phyloP scores from a whole-genome alignment of 92 coral and sea anemone genomes.

The Parazoanthus swiftii region DNA sequence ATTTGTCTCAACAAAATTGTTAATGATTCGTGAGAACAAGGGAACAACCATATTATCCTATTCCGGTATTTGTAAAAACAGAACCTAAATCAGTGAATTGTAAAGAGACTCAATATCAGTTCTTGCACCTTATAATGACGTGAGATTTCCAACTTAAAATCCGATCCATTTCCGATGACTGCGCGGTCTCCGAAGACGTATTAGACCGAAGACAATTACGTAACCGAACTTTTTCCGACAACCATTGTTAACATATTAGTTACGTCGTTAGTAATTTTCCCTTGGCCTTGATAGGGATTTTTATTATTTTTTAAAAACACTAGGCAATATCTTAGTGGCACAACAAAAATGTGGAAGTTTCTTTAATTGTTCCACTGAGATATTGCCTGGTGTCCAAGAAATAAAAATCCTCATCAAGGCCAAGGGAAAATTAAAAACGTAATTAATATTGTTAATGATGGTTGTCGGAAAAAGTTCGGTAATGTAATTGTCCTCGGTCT shows the following conservation, averaged over 20 bases:
- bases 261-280: neutral
- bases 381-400: no score
- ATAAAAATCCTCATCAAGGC: neutral
- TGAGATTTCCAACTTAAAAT: neutral
- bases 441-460: neutral
- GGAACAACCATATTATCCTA: no score
- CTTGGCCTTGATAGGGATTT: neutral
- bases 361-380: no score
- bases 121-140: no score
- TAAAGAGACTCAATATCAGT: no score
- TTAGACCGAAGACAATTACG: neutral
- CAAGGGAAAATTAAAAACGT: neutral
- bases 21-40: no score
- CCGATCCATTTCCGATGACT: conserved; percentile 11
- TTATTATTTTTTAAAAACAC: no score
- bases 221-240: neutral
- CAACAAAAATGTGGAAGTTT: no score
- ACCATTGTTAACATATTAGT: neutral
- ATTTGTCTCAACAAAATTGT: no score
- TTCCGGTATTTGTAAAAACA: no score
- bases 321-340: no score
- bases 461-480: neutral
- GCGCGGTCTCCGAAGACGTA: conserved; percentile 6
- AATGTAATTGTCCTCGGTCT: neutral
- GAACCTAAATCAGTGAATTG: no score